Evolutionary conservation across 1,140 invertebrate genomes (phyloP).

Genomic region (Lepidurus couesii): DNA sequence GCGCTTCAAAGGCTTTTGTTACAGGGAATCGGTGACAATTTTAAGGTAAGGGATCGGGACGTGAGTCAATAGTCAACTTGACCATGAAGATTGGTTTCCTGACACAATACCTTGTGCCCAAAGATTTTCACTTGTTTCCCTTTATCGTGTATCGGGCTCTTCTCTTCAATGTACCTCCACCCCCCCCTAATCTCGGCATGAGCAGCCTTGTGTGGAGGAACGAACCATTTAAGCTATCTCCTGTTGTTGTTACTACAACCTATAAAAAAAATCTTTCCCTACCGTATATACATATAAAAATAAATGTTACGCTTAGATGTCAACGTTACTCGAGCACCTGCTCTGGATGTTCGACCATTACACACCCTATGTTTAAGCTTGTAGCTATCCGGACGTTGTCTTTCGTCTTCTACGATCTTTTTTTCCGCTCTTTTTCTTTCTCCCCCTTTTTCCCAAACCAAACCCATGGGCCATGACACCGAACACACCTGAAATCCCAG

Average conservation of each 20-base stretch:
- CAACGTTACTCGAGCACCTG: neutral
- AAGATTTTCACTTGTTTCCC: neutral
- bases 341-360: neutral
- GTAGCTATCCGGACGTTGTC: neutral
- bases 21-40: neutral
- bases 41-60: neutral
- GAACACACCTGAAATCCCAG: neutral
- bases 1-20: constrained; percentile 11
- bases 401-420: neutral
- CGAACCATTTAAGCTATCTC: neutral
- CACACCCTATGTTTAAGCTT: neutral
- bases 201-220: constrained; percentile 2
- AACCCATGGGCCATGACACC: neutral
- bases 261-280: neutral
- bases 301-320: neutral
- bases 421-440: neutral
- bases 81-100: constrained; percentile 6
- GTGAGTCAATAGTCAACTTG: constrained; percentile 15
- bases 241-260: neutral
- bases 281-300: neutral
- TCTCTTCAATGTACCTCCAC: neutral
- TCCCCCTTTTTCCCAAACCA: neutral
- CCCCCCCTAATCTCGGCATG: neutral
- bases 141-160: neutral
- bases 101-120: neutral